Evolutionary conservation across 2,797 vertebrate genomes (phyloP).

Genomic region (Remorina albescens): DNA sequence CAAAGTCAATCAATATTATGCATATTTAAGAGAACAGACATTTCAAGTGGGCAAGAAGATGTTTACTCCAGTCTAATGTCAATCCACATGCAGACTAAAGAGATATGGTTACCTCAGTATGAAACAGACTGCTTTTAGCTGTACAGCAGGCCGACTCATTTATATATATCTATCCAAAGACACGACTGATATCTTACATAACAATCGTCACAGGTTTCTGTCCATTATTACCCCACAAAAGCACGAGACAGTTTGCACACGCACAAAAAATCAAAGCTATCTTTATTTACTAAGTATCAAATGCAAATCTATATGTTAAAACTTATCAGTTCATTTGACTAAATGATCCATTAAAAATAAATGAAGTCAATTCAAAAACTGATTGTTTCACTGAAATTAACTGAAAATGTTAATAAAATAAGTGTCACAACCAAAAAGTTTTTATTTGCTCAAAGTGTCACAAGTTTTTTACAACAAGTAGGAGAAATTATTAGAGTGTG

Average conservation of each 20-base stretch:
- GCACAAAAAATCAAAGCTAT: not conserved
- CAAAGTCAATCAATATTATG: not conserved
- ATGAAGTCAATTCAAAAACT: slow-evolving; percentile 8
- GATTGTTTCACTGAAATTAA: not conserved
- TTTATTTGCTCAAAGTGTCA: slow-evolving; percentile 2
- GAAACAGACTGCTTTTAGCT: slow-evolving; percentile 31
- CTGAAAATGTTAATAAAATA: slow-evolving; percentile 22
- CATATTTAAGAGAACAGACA: not conserved
- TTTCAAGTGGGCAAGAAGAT: not conserved
- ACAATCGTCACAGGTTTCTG: not conserved
- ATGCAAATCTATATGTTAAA: slow-evolving; percentile 27
- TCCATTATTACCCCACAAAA: slow-evolving; percentile 14
- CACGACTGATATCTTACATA: not conserved
- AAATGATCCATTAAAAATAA: slow-evolving; percentile 17
- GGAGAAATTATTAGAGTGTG: not conserved
- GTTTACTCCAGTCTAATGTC: not conserved
- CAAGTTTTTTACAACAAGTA: not conserved
- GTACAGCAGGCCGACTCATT: slow-evolving; percentile 30
- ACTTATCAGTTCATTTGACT: not conserved
- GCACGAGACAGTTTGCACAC: slow-evolving; percentile 16
- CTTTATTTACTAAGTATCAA: slow-evolving; percentile 53
- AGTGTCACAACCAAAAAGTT: slow-evolving; percentile 6
- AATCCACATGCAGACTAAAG: not conserved
- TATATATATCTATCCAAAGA: slow-evolving; percentile 8
- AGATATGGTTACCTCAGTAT: slow-evolving; percentile 13